phyloP scores from a whole-genome alignment of 2,797 vertebrate species.

The Synaphobranchus kaupii region DNA sequence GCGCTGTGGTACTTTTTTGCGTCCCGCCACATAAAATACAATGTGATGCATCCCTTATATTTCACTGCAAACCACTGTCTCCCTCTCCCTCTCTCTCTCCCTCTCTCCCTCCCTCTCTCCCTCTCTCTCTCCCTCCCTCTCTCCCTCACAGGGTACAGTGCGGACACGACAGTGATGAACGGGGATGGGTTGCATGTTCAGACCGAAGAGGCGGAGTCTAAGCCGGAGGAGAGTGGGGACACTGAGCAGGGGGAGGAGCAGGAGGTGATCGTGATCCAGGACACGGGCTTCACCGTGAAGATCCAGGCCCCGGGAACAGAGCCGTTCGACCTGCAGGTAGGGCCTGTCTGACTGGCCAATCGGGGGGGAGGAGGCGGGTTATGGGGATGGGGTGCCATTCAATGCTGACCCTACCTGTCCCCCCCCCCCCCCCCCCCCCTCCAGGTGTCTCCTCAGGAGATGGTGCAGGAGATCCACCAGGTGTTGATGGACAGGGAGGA shows the following conservation, averaged over 20 bases:
- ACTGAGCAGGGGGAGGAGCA: slow-evolving; percentile 84
- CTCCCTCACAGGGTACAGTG: slow-evolving; percentile 70
- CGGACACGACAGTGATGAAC: slow-evolving; percentile 85
- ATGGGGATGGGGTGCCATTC: neutral
- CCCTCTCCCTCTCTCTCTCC: neutral
- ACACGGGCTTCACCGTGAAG: slow-evolving; percentile 97
- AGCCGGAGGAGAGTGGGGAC: slow-evolving; percentile 81
- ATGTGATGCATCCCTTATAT: neutral
- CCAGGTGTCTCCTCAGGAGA: slow-evolving; percentile 98
- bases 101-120: neutral
- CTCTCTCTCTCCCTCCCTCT: neutral
- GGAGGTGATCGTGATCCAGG: slow-evolving; percentile 99
- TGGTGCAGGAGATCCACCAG: slow-evolving; percentile 99
- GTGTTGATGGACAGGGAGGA: slow-evolving; percentile 98
- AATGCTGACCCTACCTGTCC: neutral
- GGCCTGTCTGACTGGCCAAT: neutral
- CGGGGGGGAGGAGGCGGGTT: neutral
- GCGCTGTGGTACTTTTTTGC: too few species aligned
- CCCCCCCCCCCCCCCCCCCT: neutral
- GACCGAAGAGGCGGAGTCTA: slow-evolving; percentile 70
- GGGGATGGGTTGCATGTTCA: slow-evolving; percentile 78
- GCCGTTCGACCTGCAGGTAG: slow-evolving; percentile 93
- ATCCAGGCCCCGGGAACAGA: slow-evolving; percentile 93
- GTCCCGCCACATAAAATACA: neutral
- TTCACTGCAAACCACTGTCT: neutral